phyloP scores from a whole-genome alignment of 1,140 invertebrate species.

The Drosophila oshimai region DNA sequence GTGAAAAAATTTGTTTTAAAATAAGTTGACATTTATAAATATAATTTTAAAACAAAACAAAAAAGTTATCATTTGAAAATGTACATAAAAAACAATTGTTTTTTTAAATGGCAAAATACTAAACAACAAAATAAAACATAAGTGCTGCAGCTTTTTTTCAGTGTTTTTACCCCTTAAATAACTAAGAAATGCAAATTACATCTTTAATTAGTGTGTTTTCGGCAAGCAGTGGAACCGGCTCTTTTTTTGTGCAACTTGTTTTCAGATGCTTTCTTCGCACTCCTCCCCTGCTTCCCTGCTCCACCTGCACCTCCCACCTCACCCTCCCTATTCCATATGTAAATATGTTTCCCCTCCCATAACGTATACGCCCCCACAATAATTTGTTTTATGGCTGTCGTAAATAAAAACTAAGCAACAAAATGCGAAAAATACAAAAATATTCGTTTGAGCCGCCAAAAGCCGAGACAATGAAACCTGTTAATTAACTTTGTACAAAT shows the following conservation, averaged over 20 bases:
- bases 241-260: slow-evolving; percentile 44
- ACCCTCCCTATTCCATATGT: neutral
- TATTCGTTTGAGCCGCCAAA: slow-evolving; percentile 18
- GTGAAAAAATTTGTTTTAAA: too few species aligned
- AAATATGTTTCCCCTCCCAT: slow-evolving; percentile 25
- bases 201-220: slow-evolving; percentile 48
- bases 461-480: slow-evolving; percentile 62
- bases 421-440: slow-evolving; percentile 32
- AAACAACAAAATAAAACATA: too few species aligned
- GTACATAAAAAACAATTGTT: too few species aligned
- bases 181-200: slow-evolving; percentile 25
- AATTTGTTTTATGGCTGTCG: slow-evolving; percentile 26
- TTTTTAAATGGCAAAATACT: too few species aligned
- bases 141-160: too few species aligned
- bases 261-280: slow-evolving; percentile 42
- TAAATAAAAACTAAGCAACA: slow-evolving; percentile 40
- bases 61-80: too few species aligned
- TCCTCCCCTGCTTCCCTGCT: neutral
- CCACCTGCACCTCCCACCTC: too few species aligned
- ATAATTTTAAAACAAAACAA: too few species aligned
- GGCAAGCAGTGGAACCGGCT: slow-evolving; percentile 12
- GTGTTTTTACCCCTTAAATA: neutral
- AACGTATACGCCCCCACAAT: slow-evolving; percentile 64
- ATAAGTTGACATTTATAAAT: too few species aligned
- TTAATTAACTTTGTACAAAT: slow-evolving; percentile 75